Evolutionary conservation across 2,797 vertebrate species (phyloP).

Genomic region (Pangasius macronema): DNA sequence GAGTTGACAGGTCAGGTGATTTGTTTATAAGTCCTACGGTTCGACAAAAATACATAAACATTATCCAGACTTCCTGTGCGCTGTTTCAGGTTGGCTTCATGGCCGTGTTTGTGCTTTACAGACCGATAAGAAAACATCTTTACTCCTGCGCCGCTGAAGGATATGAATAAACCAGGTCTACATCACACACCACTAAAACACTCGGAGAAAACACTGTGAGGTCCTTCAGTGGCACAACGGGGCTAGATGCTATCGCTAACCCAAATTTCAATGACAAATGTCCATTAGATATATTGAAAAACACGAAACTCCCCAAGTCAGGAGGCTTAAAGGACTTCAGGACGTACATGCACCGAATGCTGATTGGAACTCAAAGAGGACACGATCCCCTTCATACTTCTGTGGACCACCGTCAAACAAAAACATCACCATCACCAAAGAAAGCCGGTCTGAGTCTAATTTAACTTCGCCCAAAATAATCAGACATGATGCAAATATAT

Average conservation of each 20-base stretch:
- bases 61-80: conserved; percentile 24
- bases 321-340: not conserved
- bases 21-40: no score
- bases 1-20: no score
- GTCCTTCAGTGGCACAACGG: not conserved
- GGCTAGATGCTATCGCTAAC: not conserved
- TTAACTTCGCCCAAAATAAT: not conserved
- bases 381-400: not conserved
- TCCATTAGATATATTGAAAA: not conserved
- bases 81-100: conserved; percentile 8
- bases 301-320: not conserved
- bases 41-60: no score
- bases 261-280: not conserved
- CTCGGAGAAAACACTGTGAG: not conserved
- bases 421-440: not conserved
- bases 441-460: not conserved
- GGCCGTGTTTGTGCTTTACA: not conserved
- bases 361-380: conserved; percentile 4
- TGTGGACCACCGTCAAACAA: not conserved
- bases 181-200: not conserved
- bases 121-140: not conserved
- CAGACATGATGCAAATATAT: not conserved
- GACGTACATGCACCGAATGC: not conserved
- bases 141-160: not conserved
- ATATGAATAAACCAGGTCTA: not conserved